Evolutionary conservation across 2,888 invertebrate genomes (phyloP).

Genomic region (Aricia artaxerxes): DNA sequence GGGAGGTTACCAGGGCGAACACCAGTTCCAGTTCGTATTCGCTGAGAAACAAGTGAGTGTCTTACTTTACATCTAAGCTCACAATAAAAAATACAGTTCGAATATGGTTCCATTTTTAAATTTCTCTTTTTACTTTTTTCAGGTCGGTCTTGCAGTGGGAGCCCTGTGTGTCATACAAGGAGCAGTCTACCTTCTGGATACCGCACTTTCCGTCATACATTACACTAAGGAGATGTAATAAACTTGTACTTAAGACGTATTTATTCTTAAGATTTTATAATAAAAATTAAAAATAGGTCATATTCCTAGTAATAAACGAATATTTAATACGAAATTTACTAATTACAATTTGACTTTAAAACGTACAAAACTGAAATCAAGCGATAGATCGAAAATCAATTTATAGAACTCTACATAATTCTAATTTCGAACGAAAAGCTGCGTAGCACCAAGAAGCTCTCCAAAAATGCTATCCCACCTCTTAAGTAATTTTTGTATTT

Average conservation of each 20-base stretch:
- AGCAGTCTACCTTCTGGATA: constrained; percentile 89
- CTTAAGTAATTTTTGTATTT: constrained; percentile 6
- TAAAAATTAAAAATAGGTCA: neutral
- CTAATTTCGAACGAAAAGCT: neutral
- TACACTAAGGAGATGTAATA: constrained; percentile 84
- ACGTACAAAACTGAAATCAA: neutral
- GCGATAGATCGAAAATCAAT: neutral
- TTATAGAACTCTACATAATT: neutral
- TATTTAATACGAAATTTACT: neutral
- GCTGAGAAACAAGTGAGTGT: constrained; percentile 84
- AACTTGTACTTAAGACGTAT: neutral
- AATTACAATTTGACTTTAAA: no score
- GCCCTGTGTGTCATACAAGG: constrained; percentile 89
- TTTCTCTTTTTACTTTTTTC: constrained; percentile 45
- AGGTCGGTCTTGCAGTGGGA: constrained; percentile 90
- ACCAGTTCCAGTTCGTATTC: constrained; percentile 86
- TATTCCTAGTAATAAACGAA: neutral
- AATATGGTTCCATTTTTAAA: neutral
- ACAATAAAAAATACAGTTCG: neutral
- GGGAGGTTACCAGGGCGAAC: constrained; percentile 91
- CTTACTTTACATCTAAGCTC: neutral
- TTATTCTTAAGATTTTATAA: neutral
- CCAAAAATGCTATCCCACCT: constrained; percentile 20
- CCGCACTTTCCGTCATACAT: constrained; percentile 87
- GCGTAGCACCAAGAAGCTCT: neutral